A percentile compares a stretch with the other conserved stretches of the same genome.
phyloP scores from a whole-genome alignment of 2,797 vertebrate genomes.

The Lacerta agilis region DNA sequence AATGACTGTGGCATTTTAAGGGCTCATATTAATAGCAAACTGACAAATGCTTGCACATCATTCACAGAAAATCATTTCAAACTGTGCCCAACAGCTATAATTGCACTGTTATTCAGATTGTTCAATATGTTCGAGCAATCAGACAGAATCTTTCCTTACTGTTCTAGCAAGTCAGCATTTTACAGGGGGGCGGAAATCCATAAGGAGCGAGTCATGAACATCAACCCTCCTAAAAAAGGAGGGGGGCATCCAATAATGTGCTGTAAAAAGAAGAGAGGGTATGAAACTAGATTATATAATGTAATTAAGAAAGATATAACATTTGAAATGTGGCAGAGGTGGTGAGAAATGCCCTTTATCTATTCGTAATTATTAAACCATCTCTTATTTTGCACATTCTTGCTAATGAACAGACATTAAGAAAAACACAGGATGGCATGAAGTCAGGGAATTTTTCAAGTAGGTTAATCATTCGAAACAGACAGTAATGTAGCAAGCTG shows the following conservation, averaged over 20 bases:
- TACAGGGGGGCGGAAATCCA: slow-evolving; percentile 29
- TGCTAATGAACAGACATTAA: too few relatives aligned
- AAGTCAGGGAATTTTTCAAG: too few relatives aligned
- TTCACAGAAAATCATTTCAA: slow-evolving; percentile 53
- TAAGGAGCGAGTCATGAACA: slow-evolving; percentile 44
- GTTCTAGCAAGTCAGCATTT: slow-evolving; percentile 47
- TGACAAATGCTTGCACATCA: slow-evolving; percentile 68
- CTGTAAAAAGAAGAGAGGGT: neutral
- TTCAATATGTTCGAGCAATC: slow-evolving; percentile 57
- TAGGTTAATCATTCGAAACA: too few relatives aligned
- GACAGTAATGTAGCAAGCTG: too few relatives aligned
- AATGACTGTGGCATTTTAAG: slow-evolving; percentile 60
- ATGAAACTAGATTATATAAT: slow-evolving; percentile 4
- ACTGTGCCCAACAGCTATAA: slow-evolving; percentile 64
- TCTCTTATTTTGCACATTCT: too few relatives aligned
- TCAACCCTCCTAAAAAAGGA: slow-evolving; percentile 14
- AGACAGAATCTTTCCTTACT: slow-evolving; percentile 49
- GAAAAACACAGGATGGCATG: too few relatives aligned
- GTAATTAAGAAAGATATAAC: neutral
- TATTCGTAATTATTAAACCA: too few relatives aligned
- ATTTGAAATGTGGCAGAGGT: neutral
- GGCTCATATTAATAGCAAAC: slow-evolving; percentile 50
- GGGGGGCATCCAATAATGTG: neutral
- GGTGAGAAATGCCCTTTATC: neutral
- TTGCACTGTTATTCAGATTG: slow-evolving; percentile 64